These are phyloP conservation scores for Setophaga petechia DNA, from an alignment of 2,113 vertebrate genomes.

Conservation along the genomic window DNA sequence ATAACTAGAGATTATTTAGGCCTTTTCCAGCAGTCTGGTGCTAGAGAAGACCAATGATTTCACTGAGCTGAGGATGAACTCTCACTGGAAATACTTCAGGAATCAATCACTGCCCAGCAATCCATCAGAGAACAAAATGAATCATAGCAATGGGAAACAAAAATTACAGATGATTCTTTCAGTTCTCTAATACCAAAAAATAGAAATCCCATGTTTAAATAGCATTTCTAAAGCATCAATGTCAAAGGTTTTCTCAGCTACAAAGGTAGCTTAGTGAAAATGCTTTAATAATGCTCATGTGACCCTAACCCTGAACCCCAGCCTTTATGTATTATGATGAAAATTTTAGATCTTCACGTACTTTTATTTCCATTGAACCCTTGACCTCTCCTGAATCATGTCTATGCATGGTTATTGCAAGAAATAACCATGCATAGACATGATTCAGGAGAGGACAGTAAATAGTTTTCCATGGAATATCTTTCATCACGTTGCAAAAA, in stretches of 20 bases:
- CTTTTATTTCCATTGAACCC: not conserved
- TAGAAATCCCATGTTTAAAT: not conserved
- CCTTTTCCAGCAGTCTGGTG: not conserved
- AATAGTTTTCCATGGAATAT: not conserved
- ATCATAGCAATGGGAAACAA: not conserved
- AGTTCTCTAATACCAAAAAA: not conserved
- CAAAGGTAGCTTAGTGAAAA: not conserved
- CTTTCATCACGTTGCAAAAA: not conserved
- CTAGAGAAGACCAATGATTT: not conserved
- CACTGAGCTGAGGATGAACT: not conserved
- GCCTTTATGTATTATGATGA: fast-evolving
- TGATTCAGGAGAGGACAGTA: not conserved
- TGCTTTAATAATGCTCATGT: not conserved
- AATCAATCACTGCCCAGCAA: not conserved
- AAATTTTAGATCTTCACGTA: not conserved
- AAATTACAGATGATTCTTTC: not conserved
- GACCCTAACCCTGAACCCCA: not conserved
- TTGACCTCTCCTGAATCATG: not conserved
- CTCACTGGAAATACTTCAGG: not conserved
- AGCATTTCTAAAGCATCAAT: not conserved
- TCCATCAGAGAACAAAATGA: not conserved
- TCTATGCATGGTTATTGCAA: not conserved
- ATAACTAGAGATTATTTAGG: not conserved
- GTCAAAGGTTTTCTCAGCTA: not conserved
- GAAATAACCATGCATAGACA: not conserved